phyloP scores from a whole-genome alignment of 2,797 vertebrate species.

The Phrynocephalus forsythii region DNA sequence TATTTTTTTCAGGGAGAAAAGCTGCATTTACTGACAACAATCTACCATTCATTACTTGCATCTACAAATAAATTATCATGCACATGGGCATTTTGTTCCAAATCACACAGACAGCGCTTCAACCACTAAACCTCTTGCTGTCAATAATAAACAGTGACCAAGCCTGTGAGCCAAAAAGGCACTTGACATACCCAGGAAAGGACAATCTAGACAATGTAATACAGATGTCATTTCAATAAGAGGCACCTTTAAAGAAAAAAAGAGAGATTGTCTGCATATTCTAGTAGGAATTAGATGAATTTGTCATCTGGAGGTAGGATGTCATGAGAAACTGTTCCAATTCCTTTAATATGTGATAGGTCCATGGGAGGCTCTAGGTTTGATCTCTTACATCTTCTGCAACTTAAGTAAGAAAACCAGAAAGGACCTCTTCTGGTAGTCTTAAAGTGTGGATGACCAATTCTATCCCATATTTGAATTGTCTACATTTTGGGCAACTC shows the following conservation, averaged over 20 bases:
- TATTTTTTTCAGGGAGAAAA: slow-evolving; percentile 37
- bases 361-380: not conserved
- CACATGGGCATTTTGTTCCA: slow-evolving; percentile 54
- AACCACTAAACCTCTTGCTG: not conserved
- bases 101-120: not conserved
- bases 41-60: slow-evolving; percentile 60
- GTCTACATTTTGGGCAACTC: not conserved
- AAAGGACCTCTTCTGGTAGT: not conserved
- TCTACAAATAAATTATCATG: slow-evolving; percentile 58
- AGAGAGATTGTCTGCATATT: too few species aligned
- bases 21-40: slow-evolving; percentile 46
- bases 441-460: too few species aligned
- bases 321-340: too few species aligned
- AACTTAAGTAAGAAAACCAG: not conserved
- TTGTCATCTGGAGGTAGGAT: too few species aligned
- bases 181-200: too few species aligned
- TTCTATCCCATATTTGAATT: not conserved
- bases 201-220: too few species aligned
- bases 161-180: too few species aligned
- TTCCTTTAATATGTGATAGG: too few species aligned
- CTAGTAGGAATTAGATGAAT: too few species aligned
- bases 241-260: too few species aligned
- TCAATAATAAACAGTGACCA: not conserved
- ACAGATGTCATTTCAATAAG: too few species aligned
- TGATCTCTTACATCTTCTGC: not conserved